Evolutionary conservation across 2,888 invertebrate genomes (phyloP).

Genomic region (Brachycybe producta): DNA sequence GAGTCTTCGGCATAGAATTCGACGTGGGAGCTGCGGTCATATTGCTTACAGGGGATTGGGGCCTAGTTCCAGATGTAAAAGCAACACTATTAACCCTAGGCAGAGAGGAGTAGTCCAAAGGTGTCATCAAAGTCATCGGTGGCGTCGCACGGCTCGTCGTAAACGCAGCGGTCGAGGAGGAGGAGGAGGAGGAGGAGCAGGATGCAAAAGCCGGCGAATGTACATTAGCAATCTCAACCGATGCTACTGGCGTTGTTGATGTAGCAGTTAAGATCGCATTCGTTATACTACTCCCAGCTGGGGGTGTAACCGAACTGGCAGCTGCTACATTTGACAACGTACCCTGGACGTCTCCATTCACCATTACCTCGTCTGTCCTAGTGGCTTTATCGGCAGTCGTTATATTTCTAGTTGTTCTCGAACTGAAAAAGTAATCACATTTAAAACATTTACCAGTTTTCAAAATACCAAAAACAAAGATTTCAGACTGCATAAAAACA

Average conservation of each 20-base stretch:
- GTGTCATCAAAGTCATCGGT: too few relatives aligned
- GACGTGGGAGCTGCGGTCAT: not conserved
- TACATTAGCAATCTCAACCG: constrained; percentile 7
- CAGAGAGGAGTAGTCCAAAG: too few relatives aligned
- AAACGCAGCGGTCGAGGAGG: constrained; percentile 13
- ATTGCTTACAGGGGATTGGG: not conserved
- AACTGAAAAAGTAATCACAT: constrained; percentile 4
- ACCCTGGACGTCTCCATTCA: constrained; percentile 25
- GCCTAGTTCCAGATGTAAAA: not conserved
- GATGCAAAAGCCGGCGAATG: not conserved
- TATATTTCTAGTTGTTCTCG: constrained; percentile 15
- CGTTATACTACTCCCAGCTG: constrained; percentile 16
- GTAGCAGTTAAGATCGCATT: constrained; percentile 14
- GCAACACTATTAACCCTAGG: too few relatives aligned
- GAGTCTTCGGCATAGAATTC: not conserved
- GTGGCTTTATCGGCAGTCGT: constrained; percentile 53
- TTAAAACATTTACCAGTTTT: not conserved
- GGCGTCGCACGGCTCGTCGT: too few relatives aligned
- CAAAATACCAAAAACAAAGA: constrained; percentile 4
- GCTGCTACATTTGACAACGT: constrained; percentile 17
- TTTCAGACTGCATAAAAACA: too few relatives aligned
- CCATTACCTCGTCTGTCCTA: constrained; percentile 47
- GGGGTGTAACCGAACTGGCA: constrained; percentile 16
- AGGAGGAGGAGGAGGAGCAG: constrained; percentile 12
- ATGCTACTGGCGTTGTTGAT: constrained; percentile 16